Evolutionary conservation across 1,140 invertebrate genomes (phyloP).

Genomic region (Diachasma alloeum): DNA sequence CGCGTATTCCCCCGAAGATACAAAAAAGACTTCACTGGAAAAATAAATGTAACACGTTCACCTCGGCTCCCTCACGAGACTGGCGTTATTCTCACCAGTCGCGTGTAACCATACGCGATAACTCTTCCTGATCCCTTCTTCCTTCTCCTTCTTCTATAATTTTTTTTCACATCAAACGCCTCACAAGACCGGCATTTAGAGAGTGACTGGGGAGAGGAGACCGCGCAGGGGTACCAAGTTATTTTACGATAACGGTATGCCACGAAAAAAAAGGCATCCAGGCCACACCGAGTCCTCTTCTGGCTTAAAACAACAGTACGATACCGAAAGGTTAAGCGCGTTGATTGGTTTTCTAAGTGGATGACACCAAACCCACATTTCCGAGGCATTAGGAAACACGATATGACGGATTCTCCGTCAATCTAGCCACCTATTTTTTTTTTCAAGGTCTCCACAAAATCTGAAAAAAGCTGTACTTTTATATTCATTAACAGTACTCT

Average conservation of each 20-base stretch:
- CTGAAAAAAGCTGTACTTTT: no score
- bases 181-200: neutral
- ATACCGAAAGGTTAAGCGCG: conserved; percentile 15
- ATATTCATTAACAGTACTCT: no score
- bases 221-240: conserved; percentile 36
- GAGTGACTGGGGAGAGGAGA: neutral
- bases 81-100: neutral
- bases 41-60: neutral
- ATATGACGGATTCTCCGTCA: no score
- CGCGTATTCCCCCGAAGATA: neutral
- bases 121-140: neutral
- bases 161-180: neutral
- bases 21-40: neutral
- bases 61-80: neutral
- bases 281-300: conserved; percentile 40
- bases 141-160: neutral
- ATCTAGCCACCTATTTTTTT: no score
- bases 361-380: conserved; percentile 14
- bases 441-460: no score
- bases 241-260: conserved; percentile 51
- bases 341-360: conserved; percentile 19
- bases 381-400: conserved; percentile 10
- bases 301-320: conserved; percentile 1
- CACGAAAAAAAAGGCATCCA: conserved; percentile 53
- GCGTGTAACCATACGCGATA: neutral